These are phyloP conservation scores for Agonopterix heracliana DNA, from an alignment of 2,888 invertebrate species.

Conservation along the genomic window DNA sequence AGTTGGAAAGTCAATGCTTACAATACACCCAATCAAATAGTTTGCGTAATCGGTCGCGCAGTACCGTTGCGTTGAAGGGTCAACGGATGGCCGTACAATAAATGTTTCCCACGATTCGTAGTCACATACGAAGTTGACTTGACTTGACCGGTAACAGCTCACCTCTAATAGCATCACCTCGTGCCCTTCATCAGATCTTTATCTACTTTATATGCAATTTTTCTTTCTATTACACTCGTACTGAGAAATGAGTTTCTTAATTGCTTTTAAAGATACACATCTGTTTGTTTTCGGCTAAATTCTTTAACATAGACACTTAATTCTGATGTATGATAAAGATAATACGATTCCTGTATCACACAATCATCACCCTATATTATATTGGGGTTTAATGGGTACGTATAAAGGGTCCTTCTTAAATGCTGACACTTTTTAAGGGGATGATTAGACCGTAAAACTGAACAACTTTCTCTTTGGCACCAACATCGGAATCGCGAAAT, in stretches of 20 bases:
- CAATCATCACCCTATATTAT: too few relatives aligned
- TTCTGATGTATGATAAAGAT: too few relatives aligned
- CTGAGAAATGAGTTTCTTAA: neutral
- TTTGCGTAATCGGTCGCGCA: conserved; percentile 38
- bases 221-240: neutral
- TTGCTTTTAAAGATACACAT: neutral
- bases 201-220: neutral
- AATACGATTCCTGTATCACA: too few relatives aligned
- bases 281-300: too few relatives aligned
- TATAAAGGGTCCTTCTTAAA: too few relatives aligned
- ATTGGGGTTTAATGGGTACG: too few relatives aligned
- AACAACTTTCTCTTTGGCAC: too few relatives aligned
- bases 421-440: too few relatives aligned
- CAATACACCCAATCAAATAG: conserved; percentile 26
- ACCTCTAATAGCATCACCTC: conserved; percentile 35
- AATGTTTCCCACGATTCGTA: conserved; percentile 59
- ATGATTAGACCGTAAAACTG: too few relatives aligned
- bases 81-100: conserved; percentile 44
- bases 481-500: too few relatives aligned
- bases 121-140: conserved; percentile 31
- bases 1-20: too few relatives aligned
- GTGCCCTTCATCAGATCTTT: conserved; percentile 28
- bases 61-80: conserved; percentile 59
- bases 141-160: conserved; percentile 34
- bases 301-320: too few relatives aligned